A percentile compares a stretch with the other conserved stretches of the same genome.
Conservation (phyloP, 2,888 invertebrate genomes). For the Himalopsyche japonica region DNA sequence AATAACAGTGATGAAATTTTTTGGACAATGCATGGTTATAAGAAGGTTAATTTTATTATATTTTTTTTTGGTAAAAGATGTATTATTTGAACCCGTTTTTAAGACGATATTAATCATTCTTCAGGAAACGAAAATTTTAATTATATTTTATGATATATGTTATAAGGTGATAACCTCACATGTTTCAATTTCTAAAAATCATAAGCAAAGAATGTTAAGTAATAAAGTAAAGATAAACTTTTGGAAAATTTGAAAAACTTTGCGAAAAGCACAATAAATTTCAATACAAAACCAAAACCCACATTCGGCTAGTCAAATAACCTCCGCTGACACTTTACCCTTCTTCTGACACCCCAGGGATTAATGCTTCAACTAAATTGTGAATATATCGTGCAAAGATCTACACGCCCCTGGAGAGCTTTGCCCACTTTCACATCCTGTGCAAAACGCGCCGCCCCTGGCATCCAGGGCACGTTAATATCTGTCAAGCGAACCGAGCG, state of each 20-base stretch:
- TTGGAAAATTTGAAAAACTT: background rate
- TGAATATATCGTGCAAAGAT: background rate
- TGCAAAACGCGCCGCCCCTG: background rate
- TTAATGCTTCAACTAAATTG: background rate
- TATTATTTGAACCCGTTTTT: no score
- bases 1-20: no score
- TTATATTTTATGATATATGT: no score
- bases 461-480: background rate
- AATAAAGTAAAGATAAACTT: background rate
- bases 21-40: no score
- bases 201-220: no score
- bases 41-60: no score
- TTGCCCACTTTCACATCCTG: background rate
- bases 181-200: no score
- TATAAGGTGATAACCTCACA: no score
- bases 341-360: background rate
- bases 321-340: background rate
- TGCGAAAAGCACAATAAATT: background rate
- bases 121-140: no score
- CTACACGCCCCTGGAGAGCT: background rate
- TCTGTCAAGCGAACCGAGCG: background rate
- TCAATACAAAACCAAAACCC: background rate
- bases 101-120: no score
- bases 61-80: no score
- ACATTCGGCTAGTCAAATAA: background rate